Base-by-base conservation (phyloP, 2,797 vertebrate species). In the Crocodylus rhombifer region DNA sequence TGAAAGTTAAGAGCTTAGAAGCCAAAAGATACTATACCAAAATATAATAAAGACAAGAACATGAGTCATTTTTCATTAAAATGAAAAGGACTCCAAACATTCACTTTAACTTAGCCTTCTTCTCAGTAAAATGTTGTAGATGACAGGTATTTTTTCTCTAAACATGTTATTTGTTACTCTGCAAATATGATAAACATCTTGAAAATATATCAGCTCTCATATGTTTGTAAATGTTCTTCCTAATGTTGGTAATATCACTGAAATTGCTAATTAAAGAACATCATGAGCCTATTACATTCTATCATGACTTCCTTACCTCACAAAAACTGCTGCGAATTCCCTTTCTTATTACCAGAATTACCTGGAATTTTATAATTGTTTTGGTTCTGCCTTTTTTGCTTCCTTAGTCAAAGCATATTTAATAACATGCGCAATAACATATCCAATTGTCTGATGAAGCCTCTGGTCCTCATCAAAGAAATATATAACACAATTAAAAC, bases 341-440 rank as follows among this genome's bases (percentile, higher is more conserved):
- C 93, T 87, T 87, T 77, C 75, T 96, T 78, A 64, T 94, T 94
- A 94, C 78, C 94, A 95, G 79, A 97, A 95, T 95, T 96, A 92
- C 79, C 82, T 89, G 1, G 92, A 94, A 90, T 89, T 64, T 82
- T 92, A 86, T 61, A 86, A 33, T 91, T 77, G 25, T 89, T 94
- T 82, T 84, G 51, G 86, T 65, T 82, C 80, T 86, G 71, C 69
- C 71, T 94, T 51, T 51, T 82, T 90, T 5, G 1, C 86, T 94
- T 87, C 84, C 86, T 94, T 94, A 93, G 86, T 94, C 82, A 91
- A 81, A 91, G 75, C 58, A n/a, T 86, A 89, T 90, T 86, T 88
- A 88, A 86, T 93, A 95, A 87, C 17, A 60, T 80, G 92, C 18
- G 86, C 84, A 92, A 88, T 90, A 94, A 86, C 67, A 88, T 88